These are phyloP conservation scores for Oryzias curvinotus DNA, from an alignment of 2,113 vertebrate species.

Conservation along the genomic window DNA sequence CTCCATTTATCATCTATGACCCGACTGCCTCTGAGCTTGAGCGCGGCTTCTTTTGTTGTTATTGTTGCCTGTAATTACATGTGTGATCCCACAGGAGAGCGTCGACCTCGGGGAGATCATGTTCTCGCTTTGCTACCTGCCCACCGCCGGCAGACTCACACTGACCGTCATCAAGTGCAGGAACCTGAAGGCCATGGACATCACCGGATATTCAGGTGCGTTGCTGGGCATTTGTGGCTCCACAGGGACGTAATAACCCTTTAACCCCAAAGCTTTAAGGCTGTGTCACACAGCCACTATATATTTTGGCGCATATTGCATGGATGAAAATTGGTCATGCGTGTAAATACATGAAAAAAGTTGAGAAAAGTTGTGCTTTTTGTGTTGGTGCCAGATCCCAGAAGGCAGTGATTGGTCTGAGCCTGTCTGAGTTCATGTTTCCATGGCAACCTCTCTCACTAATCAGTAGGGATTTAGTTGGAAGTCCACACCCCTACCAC, in stretches of 20 bases:
- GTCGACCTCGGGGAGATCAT: conserved; percentile 99
- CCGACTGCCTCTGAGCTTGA: background rate
- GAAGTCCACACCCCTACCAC: too few species aligned
- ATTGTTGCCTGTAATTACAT: conserved; percentile 15
- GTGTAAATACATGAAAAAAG: too few species aligned
- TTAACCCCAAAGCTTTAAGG: too few species aligned
- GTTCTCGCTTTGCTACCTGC: conserved; percentile 98
- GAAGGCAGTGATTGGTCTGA: too few species aligned
- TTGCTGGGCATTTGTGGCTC: background rate
- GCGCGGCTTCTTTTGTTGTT: background rate
- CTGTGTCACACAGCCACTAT: too few species aligned
- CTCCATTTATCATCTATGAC: background rate
- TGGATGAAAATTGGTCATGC: too few species aligned
- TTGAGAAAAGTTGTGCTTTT: too few species aligned
- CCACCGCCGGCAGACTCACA: conserved; percentile 95
- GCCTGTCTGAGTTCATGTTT: too few species aligned
- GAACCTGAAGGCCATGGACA: conserved; percentile 99
- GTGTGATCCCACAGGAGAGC: conserved; percentile 84
- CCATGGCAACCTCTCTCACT: too few species aligned
- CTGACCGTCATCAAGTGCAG: conserved; percentile 98
- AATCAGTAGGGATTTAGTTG: too few species aligned
- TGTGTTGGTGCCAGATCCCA: too few species aligned
- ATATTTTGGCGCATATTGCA: too few species aligned
- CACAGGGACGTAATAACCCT: background rate
- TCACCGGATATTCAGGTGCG: conserved; percentile 94